These are phyloP conservation scores for Callimico goeldii DNA, from an alignment of 2,797 vertebrate species.

Conservation along the genomic window DNA sequence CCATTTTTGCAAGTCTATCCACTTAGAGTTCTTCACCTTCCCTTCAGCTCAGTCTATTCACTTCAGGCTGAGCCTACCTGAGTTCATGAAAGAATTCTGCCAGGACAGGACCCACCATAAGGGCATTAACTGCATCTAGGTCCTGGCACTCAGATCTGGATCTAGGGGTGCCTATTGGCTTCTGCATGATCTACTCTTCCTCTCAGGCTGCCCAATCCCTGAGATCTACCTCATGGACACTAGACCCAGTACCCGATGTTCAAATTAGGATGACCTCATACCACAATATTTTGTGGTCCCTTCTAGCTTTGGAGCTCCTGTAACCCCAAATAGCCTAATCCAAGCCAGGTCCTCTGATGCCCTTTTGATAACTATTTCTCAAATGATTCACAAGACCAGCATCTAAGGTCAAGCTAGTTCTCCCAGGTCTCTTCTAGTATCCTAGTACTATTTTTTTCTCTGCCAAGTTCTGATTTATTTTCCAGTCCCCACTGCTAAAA, in stretches of 20 bases:
- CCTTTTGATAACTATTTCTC: background rate
- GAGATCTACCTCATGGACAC: background rate
- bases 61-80: background rate
- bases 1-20: background rate
- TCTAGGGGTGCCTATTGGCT: background rate
- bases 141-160: background rate
- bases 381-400: background rate
- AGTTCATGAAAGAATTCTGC: background rate
- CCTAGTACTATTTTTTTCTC: background rate
- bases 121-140: background rate
- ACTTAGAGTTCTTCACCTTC: background rate
- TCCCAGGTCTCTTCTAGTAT: background rate
- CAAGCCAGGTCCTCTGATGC: background rate
- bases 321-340: background rate
- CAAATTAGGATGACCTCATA: background rate
- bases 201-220: background rate
- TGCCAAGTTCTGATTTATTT: background rate
- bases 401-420: background rate
- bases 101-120: background rate
- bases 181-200: background rate
- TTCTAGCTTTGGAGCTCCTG: background rate
- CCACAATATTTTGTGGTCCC: background rate
- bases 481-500: background rate
- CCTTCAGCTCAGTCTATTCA: background rate
- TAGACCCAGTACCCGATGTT: background rate